A percentile compares a stretch with the other conserved stretches of the same genome.
Conservation (phyloP, 2,113 vertebrate genomes). For the Labrus mixtus region DNA sequence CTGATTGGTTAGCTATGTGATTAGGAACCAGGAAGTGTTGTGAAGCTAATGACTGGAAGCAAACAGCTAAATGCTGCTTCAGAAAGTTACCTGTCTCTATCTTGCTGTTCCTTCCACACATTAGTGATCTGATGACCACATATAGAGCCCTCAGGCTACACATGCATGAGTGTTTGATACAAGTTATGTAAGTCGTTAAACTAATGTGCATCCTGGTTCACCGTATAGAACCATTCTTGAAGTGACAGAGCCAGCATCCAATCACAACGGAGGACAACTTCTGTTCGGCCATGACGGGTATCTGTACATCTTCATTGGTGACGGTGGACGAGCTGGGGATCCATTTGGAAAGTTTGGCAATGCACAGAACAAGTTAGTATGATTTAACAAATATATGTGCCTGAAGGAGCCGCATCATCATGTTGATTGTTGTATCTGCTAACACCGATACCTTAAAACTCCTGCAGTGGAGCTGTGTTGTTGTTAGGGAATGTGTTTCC, state of each 20-base stretch:
- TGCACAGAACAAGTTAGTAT: constrained; percentile 87
- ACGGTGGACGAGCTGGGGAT: constrained; percentile 86
- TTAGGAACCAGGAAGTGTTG: no score
- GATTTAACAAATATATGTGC: neutral
- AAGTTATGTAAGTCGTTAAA: no score
- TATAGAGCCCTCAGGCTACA: no score
- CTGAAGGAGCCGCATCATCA: neutral
- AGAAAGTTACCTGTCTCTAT: no score
- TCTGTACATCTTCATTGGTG: constrained; percentile 88
- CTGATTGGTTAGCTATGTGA: neutral
- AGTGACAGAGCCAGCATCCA: constrained; percentile 86
- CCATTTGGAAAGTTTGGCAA: constrained; percentile 89
- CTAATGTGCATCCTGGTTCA: neutral
- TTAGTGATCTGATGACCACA: no score
- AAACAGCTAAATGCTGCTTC: no score
- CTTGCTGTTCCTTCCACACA: no score
- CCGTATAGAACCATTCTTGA: constrained; percentile 77
- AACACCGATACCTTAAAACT: neutral
- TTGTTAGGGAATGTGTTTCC: neutral
- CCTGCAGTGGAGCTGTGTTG: neutral
- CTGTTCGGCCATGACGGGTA: constrained; percentile 86
- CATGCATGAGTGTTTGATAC: no score
- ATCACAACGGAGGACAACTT: constrained; percentile 89
- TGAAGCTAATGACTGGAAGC: no score
- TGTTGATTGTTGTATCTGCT: neutral